Conservation (phyloP, 2,797 vertebrate species). For the Neopelma chrysocephalum region DNA sequence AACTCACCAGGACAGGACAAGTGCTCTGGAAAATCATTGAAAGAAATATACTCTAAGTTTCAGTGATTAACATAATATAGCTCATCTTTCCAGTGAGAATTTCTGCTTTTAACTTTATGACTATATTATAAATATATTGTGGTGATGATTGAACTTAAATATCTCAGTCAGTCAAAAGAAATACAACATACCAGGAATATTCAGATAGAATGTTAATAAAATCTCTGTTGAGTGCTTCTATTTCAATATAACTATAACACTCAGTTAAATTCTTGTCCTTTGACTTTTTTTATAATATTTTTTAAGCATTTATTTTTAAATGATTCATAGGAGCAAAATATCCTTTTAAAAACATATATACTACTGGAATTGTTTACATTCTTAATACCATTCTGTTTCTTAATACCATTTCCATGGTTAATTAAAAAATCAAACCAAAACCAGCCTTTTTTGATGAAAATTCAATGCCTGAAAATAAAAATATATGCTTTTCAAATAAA, state of each 20-base stretch:
- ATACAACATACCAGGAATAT: background rate
- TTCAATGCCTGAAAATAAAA: background rate
- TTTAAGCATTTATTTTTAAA: background rate
- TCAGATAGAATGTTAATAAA: background rate
- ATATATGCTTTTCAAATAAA: background rate
- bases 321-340: background rate
- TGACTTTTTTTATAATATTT: background rate
- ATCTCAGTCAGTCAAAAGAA: background rate
- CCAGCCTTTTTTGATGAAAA: background rate
- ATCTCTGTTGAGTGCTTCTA: background rate
- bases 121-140: background rate
- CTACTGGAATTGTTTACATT: background rate
- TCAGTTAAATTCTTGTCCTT: background rate
- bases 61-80: background rate
- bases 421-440: background rate
- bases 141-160: background rate
- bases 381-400: background rate
- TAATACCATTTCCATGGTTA: background rate
- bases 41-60: background rate
- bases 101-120: background rate
- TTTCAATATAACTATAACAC: background rate
- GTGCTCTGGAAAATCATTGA: background rate
- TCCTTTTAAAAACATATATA: background rate
- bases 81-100: background rate
- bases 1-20: background rate